Conservation (phyloP, 2,797 vertebrate genomes). For the Columba guinea region DNA sequence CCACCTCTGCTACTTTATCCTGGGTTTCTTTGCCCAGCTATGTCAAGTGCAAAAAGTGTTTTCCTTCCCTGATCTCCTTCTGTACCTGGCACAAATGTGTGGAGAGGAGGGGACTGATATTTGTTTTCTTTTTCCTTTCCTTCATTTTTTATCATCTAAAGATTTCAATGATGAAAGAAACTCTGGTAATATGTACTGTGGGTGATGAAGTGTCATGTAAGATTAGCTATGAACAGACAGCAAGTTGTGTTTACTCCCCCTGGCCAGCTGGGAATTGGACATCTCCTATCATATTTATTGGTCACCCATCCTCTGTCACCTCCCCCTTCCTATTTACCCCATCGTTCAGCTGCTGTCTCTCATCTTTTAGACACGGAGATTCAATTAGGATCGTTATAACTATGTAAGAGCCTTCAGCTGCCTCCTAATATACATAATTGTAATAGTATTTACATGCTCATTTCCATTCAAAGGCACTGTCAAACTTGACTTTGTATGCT, state of each 20-base stretch:
- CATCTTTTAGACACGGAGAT: neutral
- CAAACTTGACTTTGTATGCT: neutral
- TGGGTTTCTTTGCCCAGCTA: conserved; percentile 19
- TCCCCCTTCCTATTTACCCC: neutral
- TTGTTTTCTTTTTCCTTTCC: neutral
- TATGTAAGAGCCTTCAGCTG: neutral
- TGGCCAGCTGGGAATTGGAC: conserved; percentile 5
- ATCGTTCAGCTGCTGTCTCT: neutral
- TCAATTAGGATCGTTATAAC: conserved; percentile 3
- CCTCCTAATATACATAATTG: neutral
- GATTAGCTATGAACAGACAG: neutral
- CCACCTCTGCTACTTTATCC: conserved; percentile 37
- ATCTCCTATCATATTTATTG: conserved; percentile 16
- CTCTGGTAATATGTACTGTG: neutral
- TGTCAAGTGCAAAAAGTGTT: neutral
- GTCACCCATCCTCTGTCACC: neutral
- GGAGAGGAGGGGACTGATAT: neutral
- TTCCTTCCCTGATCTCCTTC: neutral
- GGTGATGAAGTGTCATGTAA: neutral
- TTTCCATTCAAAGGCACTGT: neutral
- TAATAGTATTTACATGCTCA: neutral
- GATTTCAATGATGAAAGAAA: neutral
- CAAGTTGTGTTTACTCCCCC: neutral
- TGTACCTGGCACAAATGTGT: neutral
- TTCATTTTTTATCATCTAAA: neutral